phyloP scores from a whole-genome alignment of 2,797 vertebrate genomes.

The Paguma larvata region DNA sequence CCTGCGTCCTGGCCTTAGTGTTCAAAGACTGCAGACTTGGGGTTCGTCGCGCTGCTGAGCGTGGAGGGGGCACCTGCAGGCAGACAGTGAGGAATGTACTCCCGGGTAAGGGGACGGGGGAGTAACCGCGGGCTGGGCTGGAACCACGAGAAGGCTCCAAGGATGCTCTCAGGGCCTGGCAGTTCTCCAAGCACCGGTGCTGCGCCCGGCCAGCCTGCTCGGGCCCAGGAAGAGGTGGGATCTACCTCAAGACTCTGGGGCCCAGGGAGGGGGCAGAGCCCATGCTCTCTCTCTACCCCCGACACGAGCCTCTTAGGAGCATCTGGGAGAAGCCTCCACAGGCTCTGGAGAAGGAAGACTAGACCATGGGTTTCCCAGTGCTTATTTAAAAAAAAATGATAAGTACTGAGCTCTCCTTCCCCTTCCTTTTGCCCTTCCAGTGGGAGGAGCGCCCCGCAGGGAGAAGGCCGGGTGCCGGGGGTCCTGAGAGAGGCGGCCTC shows the following conservation, averaged over 20 bases:
- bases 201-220: no score
- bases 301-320: background rate
- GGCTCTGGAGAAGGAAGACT: background rate
- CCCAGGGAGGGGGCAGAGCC: background rate
- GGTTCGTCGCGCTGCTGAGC: background rate
- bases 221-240: background rate
- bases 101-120: fast-evolving
- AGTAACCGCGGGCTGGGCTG: no score
- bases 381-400: background rate
- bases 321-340: background rate
- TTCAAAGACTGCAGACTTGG: background rate
- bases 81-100: background rate
- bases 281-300: no score
- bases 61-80: background rate
- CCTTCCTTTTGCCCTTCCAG: background rate
- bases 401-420: background rate
- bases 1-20: background rate
- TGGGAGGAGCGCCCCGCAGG: background rate
- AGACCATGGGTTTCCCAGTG: background rate
- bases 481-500: fast-evolving
- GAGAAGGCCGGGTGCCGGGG: background rate
- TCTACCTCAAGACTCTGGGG: no score
- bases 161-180: background rate
- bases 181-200: background rate
- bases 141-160: no score